These are phyloP conservation scores for Harmothoe impar DNA, from an alignment of 2,888 invertebrate species.

Conservation along the genomic window DNA sequence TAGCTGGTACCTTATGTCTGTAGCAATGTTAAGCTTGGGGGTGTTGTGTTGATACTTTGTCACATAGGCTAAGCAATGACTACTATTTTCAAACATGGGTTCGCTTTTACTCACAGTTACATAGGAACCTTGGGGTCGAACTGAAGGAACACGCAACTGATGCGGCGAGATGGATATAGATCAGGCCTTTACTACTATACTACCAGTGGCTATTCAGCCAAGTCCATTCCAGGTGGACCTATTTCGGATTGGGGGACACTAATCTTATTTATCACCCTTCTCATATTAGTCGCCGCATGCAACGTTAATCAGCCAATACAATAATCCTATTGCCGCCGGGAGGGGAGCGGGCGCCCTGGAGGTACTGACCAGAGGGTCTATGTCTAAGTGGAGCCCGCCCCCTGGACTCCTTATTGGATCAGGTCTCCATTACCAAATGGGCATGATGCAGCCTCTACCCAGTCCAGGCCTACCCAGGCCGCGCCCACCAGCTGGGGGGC, in stretches of 20 bases:
- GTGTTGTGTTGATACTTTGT: no score
- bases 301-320: conserved; percentile 18
- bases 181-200: no score
- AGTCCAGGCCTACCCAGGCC: neutral
- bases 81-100: no score
- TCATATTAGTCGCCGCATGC: neutral
- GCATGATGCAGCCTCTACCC: neutral
- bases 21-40: no score
- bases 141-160: no score
- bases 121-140: no score
- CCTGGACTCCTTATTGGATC: neutral
- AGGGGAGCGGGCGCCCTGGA: neutral
- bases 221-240: no score
- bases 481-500: neutral
- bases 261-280: neutral
- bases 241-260: neutral
- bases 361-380: neutral
- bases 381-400: neutral
- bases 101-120: no score
- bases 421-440: neutral
- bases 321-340: neutral
- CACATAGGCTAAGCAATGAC: no score
- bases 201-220: no score
- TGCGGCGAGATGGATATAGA: no score
- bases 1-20: no score